Base-by-base conservation (phyloP, 2,797 vertebrate species). In the Fistularia tabacaria region DNA sequence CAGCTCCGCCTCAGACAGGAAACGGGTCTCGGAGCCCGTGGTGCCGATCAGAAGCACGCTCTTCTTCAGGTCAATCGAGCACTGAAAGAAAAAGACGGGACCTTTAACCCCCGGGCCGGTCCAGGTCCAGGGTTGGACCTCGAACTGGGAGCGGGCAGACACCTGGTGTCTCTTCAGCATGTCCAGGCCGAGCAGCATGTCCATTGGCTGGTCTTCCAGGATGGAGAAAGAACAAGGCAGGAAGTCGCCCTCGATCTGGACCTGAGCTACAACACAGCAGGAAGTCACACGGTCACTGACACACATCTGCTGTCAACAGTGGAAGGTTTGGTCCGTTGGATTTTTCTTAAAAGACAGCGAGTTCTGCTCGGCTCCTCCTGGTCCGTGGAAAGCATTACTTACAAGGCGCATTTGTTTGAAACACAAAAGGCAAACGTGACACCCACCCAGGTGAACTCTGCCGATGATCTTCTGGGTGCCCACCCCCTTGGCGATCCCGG, bases 91-190 rank as follows among this genome's bases (percentile, higher is more conserved):
- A 46, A 50, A 71, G 1, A 41, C 10, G 38, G 8, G 54, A 25
- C 25, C 25, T 25, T 25, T 25, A 25, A 25, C 25, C 25, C 25
- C 10, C 59, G 38, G 36, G 39, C 6, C n/a, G 12, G 25, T n/a
- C 1, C 25, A 10, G 7, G 14, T 54, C n/a, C 1, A 7, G 11
- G 7, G 25, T 7, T 38, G 25, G 14, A 11, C 12, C 51, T 12
- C 7, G 49, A 1, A 48, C 1, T 38, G 3, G 53, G 55, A 69
- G 46, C 40, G 40, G 10, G 12, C 37, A 46, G 75, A 73, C 80
- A 99, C 97, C 96, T 99, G 97, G 69, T 99, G 97, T 82, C 97
- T 92, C 84, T 99, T 99, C n/a, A 99, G 89, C 97, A 99, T 99
- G 80, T 99, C 97, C 72, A 99, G 88, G 37, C 97, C 97, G 9